A percentile compares a stretch with the other conserved stretches of the same genome.
These are phyloP conservation scores for Cecropterus lyciades DNA, from an alignment of 1,140 invertebrate species.

Conservation along the genomic window DNA sequence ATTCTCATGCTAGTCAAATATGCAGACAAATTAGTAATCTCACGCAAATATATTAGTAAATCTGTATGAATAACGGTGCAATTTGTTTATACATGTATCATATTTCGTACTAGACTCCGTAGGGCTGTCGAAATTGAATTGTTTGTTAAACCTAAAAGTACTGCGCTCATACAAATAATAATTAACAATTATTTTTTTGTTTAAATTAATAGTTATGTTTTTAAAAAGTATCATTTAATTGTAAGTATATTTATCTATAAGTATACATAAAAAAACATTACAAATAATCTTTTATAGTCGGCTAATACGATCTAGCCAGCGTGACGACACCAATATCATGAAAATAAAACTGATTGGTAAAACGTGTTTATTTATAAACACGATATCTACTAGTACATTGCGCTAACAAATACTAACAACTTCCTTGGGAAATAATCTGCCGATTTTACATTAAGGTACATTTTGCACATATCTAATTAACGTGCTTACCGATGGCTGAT, in stretches of 20 bases:
- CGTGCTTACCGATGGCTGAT: slow-evolving; percentile 54
- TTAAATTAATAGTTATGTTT: no score
- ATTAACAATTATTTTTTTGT: no score
- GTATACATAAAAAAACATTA: no score
- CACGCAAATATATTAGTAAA: slow-evolving; percentile 12
- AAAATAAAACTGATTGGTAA: background rate
- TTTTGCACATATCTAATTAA: slow-evolving; percentile 46
- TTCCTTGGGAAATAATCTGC: slow-evolving; percentile 25
- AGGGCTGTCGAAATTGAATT: background rate
- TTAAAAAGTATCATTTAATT: no score
- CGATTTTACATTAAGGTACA: slow-evolving; percentile 30
- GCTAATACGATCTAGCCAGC: no score
- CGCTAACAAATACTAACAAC: slow-evolving; percentile 23
- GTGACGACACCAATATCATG: no score
- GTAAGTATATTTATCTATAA: no score
- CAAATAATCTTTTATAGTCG: no score
- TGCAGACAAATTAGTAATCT: slow-evolving; percentile 21
- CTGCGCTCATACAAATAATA: no score
- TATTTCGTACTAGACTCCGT: background rate
- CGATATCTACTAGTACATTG: background rate
- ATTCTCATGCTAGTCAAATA: slow-evolving; percentile 20
- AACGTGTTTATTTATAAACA: slow-evolving; percentile 6
- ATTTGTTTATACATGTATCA: slow-evolving; percentile 16
- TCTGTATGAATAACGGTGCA: slow-evolving; percentile 8
- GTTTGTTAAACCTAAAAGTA: no score